Evolutionary conservation across 2,113 vertebrate species (phyloP).

Genomic region (Stictonetta naevosa): DNA sequence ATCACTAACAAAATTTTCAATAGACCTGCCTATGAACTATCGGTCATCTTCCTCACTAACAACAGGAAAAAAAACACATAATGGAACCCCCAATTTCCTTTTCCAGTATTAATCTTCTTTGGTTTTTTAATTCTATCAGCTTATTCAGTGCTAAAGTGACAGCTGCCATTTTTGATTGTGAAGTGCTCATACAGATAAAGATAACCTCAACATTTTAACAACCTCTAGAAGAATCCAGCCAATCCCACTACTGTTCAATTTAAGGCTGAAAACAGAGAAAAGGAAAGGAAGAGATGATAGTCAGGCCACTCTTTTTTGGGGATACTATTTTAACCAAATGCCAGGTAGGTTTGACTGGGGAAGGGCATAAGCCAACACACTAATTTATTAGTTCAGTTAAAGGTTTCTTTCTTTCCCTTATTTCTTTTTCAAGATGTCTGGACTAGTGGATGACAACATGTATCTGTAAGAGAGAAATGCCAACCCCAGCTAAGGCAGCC

Average conservation of each 20-base stretch:
- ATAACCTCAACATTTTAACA: neutral
- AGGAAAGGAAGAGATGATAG: neutral
- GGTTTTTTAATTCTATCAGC: neutral
- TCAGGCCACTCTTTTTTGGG: accelerated
- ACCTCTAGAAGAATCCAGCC: neutral
- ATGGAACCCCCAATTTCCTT: neutral
- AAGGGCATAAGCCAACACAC: neutral
- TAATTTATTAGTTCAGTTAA: neutral
- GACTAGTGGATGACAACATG: neutral
- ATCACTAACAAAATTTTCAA: neutral
- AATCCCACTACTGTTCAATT: neutral
- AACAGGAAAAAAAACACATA: neutral
- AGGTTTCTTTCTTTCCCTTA: neutral
- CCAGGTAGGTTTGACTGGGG: neutral
- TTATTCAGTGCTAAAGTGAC: neutral
- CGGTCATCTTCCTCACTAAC: neutral
- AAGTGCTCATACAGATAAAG: neutral
- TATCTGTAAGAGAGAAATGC: neutral
- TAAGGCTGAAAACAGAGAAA: neutral
- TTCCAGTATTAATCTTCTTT: neutral
- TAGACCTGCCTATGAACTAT: neutral
- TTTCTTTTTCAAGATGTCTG: neutral
- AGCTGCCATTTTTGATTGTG: neutral
- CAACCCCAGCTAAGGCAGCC: neutral
- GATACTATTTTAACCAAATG: neutral